Conservation (phyloP, 2,888 invertebrate genomes). For the Bembecia ichneumoniformis region DNA sequence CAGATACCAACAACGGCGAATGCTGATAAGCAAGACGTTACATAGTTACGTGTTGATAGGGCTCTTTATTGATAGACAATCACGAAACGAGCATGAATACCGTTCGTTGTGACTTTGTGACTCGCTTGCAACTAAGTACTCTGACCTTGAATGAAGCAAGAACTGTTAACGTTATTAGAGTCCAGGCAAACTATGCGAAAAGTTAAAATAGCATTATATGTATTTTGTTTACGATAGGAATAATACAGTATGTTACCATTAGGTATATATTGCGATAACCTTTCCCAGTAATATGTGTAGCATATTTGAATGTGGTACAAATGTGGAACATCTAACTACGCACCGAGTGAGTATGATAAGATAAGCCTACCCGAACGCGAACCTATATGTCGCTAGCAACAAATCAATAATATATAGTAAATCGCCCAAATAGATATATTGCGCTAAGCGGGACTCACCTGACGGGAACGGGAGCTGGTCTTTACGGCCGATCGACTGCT, state of each 20-base stretch:
- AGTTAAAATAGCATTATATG: background rate
- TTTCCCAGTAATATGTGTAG: background rate
- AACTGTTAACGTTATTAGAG: background rate
- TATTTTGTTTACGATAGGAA: background rate
- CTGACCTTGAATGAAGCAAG: background rate
- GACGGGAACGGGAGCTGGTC: conserved; percentile 16
- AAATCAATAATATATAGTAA: conserved; percentile 13
- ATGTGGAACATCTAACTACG: no score
- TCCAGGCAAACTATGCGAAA: background rate
- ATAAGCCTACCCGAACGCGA: conserved; percentile 15
- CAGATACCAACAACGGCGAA: no score
- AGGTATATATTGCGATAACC: background rate
- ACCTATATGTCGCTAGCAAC: conserved; percentile 32
- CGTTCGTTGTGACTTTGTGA: background rate
- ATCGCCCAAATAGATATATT: conserved; percentile 14
- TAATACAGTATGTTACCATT: no score
- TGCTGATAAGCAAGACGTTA: background rate
- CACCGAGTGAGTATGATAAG: conserved; percentile 23
- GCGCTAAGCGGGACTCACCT: conserved; percentile 55
- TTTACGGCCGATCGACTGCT: conserved; percentile 15
- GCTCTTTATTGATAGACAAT: background rate
- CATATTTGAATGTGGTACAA: background rate
- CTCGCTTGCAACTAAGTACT: background rate
- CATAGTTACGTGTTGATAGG: background rate
- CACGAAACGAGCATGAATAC: background rate